Evolutionary conservation across 2,888 invertebrate species (phyloP).

Genomic region (Zygothrica quintamaculata): DNA sequence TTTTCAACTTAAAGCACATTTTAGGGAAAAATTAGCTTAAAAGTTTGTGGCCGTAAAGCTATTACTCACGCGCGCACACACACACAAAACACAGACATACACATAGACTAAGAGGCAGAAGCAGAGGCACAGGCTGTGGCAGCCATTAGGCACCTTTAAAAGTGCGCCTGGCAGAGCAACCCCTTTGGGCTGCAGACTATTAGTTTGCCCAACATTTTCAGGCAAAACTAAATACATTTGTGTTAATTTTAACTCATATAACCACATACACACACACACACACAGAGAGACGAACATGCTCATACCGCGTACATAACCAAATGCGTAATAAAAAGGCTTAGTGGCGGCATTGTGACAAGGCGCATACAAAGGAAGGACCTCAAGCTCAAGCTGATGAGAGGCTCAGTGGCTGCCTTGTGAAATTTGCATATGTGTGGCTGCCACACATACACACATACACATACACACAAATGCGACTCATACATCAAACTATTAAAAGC

Average conservation of each 20-base stretch:
- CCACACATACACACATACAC: too few relatives aligned
- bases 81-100: constrained; percentile 9
- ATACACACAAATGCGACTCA: constrained; percentile 68
- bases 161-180: constrained; percentile 19
- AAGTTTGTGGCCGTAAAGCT: constrained; percentile 49
- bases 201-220: constrained; percentile 55
- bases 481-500: constrained; percentile 80
- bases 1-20: constrained; percentile 41
- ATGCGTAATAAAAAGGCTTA: constrained; percentile 61
- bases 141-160: constrained; percentile 62
- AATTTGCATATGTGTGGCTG: constrained; percentile 68
- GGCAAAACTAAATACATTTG: constrained; percentile 77
- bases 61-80: constrained; percentile 44
- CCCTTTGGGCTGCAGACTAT: constrained; percentile 37
- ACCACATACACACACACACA: constrained; percentile 29
- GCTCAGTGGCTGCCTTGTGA: constrained; percentile 40
- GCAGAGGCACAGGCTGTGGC: constrained; percentile 8
- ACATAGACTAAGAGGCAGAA: constrained; percentile 2
- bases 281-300: constrained; percentile 10
- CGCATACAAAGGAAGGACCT: constrained; percentile 18
- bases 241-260: constrained; percentile 69
- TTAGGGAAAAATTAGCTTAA: constrained; percentile 59
- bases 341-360: constrained; percentile 48
- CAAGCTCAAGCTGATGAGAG: constrained; percentile 7
- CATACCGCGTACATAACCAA: constrained; percentile 9